These are phyloP conservation scores for Ferdinandea cuprea DNA, from an alignment of 2,888 invertebrate species.

Conservation along the genomic window DNA sequence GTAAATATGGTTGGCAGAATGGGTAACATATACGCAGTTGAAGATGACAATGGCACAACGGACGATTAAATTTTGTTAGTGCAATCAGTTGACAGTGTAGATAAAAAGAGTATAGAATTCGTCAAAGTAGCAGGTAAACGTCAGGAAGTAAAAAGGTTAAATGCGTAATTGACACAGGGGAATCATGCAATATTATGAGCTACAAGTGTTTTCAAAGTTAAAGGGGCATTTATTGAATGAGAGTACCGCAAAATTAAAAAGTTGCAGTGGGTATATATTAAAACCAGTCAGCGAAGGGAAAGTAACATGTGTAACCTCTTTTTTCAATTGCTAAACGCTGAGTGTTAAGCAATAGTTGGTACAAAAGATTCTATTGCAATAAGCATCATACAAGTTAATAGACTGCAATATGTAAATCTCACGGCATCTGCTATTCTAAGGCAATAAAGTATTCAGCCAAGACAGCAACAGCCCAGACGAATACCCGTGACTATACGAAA, in stretches of 20 bases:
- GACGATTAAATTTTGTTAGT: constrained; percentile 7
- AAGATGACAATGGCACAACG: neutral
- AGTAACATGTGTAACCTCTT: too few relatives aligned
- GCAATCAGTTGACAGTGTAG: neutral
- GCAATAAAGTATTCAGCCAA: too few relatives aligned
- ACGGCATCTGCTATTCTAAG: too few relatives aligned
- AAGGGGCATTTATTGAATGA: neutral
- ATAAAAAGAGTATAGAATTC: neutral
- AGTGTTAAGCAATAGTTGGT: too few relatives aligned
- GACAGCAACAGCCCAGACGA: too few relatives aligned
- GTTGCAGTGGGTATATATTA: too few relatives aligned
- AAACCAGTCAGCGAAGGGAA: too few relatives aligned
- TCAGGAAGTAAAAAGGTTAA: neutral
- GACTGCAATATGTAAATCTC: too few relatives aligned
- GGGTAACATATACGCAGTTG: neutral
- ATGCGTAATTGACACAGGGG: constrained; percentile 11
- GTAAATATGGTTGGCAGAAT: neutral
- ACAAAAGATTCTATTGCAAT: too few relatives aligned
- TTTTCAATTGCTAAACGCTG: too few relatives aligned
- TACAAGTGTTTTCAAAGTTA: neutral
- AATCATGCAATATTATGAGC: constrained; percentile 14
- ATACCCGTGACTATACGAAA: constrained; percentile 8
- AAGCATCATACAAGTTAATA: too few relatives aligned
- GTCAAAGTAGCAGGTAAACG: neutral
- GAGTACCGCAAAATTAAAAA: neutral